These are phyloP conservation scores for Strigamia transsilvanica DNA, from an alignment of 2,888 invertebrate species.

Conservation along the genomic window DNA sequence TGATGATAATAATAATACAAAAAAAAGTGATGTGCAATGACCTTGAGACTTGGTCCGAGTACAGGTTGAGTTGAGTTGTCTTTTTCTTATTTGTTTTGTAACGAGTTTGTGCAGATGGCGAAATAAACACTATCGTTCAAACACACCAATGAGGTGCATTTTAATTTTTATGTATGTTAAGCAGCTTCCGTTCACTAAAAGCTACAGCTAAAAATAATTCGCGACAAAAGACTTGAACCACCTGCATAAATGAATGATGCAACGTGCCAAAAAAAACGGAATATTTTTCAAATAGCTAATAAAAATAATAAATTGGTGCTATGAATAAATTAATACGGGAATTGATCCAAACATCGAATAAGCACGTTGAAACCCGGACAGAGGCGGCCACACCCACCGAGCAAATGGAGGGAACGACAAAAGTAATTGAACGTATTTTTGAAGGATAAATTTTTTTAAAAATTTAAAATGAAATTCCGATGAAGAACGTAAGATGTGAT, in stretches of 20 bases:
- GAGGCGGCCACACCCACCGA: slow-evolving; percentile 31
- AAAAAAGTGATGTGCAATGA: slow-evolving; percentile 1
- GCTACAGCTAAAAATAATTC: background rate
- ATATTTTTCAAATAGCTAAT: background rate
- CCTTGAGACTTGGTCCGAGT: slow-evolving; percentile 12
- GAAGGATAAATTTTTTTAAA: background rate
- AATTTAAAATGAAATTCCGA: background rate
- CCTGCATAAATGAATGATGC: slow-evolving; percentile 1
- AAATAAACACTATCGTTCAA: background rate
- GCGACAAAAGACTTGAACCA: slow-evolving; percentile 23
- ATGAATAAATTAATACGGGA: slow-evolving; percentile 5
- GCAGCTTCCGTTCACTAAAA: slow-evolving; percentile 28
- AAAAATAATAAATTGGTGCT: slow-evolving; percentile 8
- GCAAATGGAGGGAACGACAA: slow-evolving; percentile 23
- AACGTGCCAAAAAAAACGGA: background rate
- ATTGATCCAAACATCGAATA: background rate
- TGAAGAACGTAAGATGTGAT: background rate
- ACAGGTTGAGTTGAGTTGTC: background rate
- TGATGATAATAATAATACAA: background rate
- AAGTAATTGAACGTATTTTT: slow-evolving; percentile 7
- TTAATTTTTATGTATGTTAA: slow-evolving; percentile 14
- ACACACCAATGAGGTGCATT: background rate
- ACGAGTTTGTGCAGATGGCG: slow-evolving; percentile 18
- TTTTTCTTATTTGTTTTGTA: background rate
- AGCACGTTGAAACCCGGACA: slow-evolving; percentile 10